phyloP scores from a whole-genome alignment of 2,113 vertebrate genomes.

The Anseranas semipalmata region DNA sequence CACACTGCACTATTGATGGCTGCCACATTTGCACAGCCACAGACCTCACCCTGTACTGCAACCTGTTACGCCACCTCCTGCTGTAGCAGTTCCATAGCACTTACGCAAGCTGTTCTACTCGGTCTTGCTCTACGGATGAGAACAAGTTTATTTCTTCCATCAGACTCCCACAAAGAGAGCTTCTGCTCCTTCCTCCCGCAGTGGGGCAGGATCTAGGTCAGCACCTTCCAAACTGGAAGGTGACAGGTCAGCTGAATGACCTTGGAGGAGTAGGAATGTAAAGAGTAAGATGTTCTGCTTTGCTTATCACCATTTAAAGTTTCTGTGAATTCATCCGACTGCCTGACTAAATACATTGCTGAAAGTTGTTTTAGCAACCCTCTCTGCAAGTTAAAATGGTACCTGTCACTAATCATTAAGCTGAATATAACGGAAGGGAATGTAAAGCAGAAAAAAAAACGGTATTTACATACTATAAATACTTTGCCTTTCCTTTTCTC shows the following conservation, averaged over 20 bases:
- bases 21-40: neutral
- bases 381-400: neutral
- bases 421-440: neutral
- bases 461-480: neutral
- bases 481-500: neutral
- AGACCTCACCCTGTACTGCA: neutral
- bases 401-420: neutral
- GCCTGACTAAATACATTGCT: neutral
- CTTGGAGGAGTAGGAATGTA: neutral
- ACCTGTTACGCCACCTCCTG: neutral
- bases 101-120: neutral
- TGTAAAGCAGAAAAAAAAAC: neutral
- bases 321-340: neutral
- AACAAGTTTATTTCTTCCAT: neutral
- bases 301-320: neutral
- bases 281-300: neutral
- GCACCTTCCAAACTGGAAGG: neutral
- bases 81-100: neutral
- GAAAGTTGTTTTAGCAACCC: constrained; percentile 14
- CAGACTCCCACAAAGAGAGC: neutral
- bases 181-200: neutral
- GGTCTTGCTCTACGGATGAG: neutral
- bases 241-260: neutral
- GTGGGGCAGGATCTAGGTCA: neutral
- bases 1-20: neutral